Conservation (phyloP, 2,113 vertebrate species). For the Lophochroa leadbeateri region DNA sequence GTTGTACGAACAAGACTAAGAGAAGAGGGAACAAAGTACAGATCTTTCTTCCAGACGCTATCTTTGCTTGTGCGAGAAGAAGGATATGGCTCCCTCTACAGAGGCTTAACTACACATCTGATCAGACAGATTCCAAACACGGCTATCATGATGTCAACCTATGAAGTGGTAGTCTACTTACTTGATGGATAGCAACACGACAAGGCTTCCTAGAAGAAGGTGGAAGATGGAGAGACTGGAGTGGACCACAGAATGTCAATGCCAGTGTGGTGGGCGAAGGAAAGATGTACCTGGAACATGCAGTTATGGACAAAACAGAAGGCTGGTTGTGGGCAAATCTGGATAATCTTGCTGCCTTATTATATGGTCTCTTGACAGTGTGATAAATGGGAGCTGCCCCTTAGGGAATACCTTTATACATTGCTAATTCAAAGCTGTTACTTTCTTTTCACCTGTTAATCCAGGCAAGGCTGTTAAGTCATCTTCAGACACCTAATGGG, state of each 20-base stretch:
- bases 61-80: conserved; percentile 90
- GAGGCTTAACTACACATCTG: conserved; percentile 93
- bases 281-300: conserved; percentile 37
- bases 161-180: conserved; percentile 95
- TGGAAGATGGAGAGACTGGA: conserved; percentile 80
- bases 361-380: conserved; percentile 53
- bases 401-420: conserved; percentile 60
- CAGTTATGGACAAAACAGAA: conserved; percentile 59
- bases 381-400: conserved; percentile 16
- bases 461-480: neutral
- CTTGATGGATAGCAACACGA: conserved; percentile 83
- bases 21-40: conserved; percentile 97
- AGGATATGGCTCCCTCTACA: conserved; percentile 93
- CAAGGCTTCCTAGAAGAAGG: conserved; percentile 11
- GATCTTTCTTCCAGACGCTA: conserved; percentile 94
- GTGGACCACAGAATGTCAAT: conserved; percentile 71
- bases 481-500: conserved; percentile 19
- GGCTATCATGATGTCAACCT: conserved; percentile 98
- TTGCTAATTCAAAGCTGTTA: conserved; percentile 49
- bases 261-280: conserved; percentile 49
- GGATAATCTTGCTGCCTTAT: conserved; percentile 57
- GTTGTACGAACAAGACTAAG: conserved; percentile 97
- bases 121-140: conserved; percentile 98
- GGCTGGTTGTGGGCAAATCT: conserved; percentile 48
- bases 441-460: conserved; percentile 46